Evolutionary conservation across 30 jellyfish, hydroid and myxozoan species (phyloP).

Genomic region (Hydractinia symbiolongicarpus): DNA sequence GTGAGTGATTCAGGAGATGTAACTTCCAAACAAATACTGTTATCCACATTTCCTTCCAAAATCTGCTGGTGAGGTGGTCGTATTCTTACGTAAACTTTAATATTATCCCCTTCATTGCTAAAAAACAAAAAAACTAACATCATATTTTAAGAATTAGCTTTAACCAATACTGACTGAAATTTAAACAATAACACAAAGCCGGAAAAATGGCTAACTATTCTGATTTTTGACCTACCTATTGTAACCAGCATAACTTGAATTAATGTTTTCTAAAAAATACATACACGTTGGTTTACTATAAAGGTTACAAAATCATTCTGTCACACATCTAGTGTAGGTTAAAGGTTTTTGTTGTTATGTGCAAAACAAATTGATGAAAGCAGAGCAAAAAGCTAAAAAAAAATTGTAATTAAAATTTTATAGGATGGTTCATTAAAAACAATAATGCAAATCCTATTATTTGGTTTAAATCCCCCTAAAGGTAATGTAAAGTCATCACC

Average conservation of each 20-base stretch:
- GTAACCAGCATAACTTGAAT: conserved; percentile 11
- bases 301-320: too few relatives aligned
- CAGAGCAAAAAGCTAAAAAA: too few relatives aligned
- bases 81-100: conserved; percentile 83
- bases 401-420: too few relatives aligned
- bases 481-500: too few relatives aligned
- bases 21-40: conserved; percentile 83
- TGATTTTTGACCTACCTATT: neutral
- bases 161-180: neutral
- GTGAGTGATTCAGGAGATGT: conserved; percentile 69
- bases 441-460: too few relatives aligned
- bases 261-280: neutral
- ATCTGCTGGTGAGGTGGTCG: conserved; percentile 81
- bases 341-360: too few relatives aligned
- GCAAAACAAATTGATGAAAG: too few relatives aligned
- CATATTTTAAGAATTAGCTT: neutral
- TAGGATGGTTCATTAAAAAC: too few relatives aligned
- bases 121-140: neutral
- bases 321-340: too few relatives aligned
- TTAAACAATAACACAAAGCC: too few relatives aligned
- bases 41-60: conserved; percentile 63
- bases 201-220: too few relatives aligned
- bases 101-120: conserved; percentile 87
- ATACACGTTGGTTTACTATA: neutral
- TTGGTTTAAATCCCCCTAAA: too few relatives aligned